A percentile compares a stretch with the other conserved stretches of the same genome.
These are phyloP conservation scores for Cerceris rybyensis DNA, from an alignment of 2,888 invertebrate genomes.

Conservation along the genomic window DNA sequence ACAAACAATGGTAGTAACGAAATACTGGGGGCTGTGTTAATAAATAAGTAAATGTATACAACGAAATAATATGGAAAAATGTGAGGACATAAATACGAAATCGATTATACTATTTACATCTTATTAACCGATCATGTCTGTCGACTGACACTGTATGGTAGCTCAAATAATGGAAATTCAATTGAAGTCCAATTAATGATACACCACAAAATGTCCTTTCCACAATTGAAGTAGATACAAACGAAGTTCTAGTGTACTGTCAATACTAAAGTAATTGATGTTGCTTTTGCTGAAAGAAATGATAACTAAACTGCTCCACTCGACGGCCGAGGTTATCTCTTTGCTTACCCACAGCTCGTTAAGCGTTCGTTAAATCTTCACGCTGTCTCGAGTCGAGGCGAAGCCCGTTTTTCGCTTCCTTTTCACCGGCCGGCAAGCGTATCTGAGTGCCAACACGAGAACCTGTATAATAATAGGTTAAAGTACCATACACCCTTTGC, in stretches of 20 bases:
- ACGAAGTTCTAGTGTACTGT: background rate
- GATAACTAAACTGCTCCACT: slow-evolving; percentile 41
- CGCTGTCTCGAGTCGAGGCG: slow-evolving; percentile 37
- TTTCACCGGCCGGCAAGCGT: slow-evolving; percentile 36
- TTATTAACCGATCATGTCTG: no score
- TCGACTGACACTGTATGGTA: no score
- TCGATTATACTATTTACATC: no score
- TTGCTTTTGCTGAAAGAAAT: slow-evolving; percentile 12
- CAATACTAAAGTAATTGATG: slow-evolving; percentile 20
- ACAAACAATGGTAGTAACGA: no score
- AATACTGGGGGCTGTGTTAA: no score
- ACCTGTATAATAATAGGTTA: slow-evolving; percentile 52
- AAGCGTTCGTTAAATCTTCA: slow-evolving; percentile 64
- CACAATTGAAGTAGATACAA: no score
- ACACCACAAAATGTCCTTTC: no score
- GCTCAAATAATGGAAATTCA: no score
- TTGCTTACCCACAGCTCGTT: slow-evolving; percentile 50
- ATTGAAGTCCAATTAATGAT: no score
- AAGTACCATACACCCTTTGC: slow-evolving; percentile 42
- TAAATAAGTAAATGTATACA: no score
- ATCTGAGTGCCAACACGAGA: slow-evolving; percentile 38
- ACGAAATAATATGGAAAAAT: no score
- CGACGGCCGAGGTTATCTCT: slow-evolving; percentile 32
- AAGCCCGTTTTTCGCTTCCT: slow-evolving; percentile 39
- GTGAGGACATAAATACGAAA: no score